These are phyloP conservation scores for Heliconius hewitsoni DNA, from an alignment of 1,140 invertebrate genomes.

Conservation along the genomic window DNA sequence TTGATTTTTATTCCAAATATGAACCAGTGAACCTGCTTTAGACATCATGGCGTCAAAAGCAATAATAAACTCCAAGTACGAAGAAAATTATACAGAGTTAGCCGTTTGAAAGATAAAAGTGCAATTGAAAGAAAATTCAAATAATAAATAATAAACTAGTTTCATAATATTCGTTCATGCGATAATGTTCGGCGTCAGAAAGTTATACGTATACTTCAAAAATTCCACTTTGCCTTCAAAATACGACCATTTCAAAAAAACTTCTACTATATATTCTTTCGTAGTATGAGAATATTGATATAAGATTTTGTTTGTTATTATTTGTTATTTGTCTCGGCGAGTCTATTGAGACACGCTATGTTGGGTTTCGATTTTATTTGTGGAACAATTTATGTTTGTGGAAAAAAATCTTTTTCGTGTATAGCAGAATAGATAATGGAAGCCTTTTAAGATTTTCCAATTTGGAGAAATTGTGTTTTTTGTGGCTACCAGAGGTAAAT, in stretches of 20 bases:
- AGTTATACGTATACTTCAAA: constrained; percentile 13
- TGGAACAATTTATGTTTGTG: no score
- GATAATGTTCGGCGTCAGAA: constrained; percentile 26
- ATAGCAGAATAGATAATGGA: no score
- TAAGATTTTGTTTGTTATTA: background rate
- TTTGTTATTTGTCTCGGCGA: background rate
- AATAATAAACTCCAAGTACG: background rate
- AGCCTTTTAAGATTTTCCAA: no score
- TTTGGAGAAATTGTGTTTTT: no score
- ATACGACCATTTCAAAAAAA: constrained; percentile 15
- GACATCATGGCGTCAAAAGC: background rate
- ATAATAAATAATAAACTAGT: constrained; percentile 22
- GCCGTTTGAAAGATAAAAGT: constrained; percentile 2
- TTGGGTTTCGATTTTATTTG: no score
- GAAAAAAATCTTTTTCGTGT: no score
- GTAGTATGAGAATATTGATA: background rate
- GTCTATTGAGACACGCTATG: no score
- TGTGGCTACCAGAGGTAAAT: no score
- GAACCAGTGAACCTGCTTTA: background rate
- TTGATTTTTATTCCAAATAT: no score
- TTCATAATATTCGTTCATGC: constrained; percentile 22
- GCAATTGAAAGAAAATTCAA: background rate
- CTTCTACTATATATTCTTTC: constrained; percentile 17
- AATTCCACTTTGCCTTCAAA: constrained; percentile 21
- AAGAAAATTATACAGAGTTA: background rate